Percentiles rank a stretch among this genome's conserved stretches.
phyloP scores from a whole-genome alignment of 2,113 vertebrate species.

The Psephotus haematonotus region DNA sequence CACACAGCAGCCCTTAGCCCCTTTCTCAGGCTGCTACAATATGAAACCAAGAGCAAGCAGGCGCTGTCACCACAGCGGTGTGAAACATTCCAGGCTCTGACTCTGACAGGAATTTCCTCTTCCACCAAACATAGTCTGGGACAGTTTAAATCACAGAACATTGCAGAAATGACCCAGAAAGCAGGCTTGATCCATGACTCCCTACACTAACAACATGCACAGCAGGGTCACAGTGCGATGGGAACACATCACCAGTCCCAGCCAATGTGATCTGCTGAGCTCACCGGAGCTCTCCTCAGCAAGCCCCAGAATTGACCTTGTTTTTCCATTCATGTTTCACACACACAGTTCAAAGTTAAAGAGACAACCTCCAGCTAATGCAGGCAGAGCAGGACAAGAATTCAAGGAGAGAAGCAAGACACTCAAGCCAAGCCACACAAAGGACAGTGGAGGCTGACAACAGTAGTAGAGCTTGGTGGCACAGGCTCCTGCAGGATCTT shows the following conservation, averaged over 20 bases:
- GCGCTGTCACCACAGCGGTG: rapidly evolving
- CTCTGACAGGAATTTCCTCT: not conserved
- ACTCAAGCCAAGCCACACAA: not conserved
- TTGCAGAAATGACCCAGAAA: not conserved
- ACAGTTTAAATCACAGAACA: not conserved
- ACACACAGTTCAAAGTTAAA: not conserved
- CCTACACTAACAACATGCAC: not conserved
- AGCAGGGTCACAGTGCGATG: not conserved
- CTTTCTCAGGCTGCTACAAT: not conserved
- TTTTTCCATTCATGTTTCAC: not conserved
- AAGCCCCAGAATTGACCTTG: not conserved
- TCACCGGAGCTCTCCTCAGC: not conserved
- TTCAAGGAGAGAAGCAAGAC: not conserved
- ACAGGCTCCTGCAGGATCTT: not conserved
- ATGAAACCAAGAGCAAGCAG: not conserved
- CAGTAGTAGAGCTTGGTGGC: not conserved
- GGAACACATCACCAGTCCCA: not conserved
- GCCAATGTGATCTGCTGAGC: not conserved
- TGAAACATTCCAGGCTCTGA: not conserved
- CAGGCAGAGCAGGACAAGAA: not conserved
- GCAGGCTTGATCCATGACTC: not conserved
- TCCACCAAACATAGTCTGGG: not conserved
- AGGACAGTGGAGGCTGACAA: not conserved
- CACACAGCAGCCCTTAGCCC: not conserved
- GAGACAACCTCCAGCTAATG: not conserved